A percentile compares a stretch with the other conserved stretches of the same genome.
Conservation (phyloP, 2,888 invertebrate genomes). For the Phorcus lineatus region DNA sequence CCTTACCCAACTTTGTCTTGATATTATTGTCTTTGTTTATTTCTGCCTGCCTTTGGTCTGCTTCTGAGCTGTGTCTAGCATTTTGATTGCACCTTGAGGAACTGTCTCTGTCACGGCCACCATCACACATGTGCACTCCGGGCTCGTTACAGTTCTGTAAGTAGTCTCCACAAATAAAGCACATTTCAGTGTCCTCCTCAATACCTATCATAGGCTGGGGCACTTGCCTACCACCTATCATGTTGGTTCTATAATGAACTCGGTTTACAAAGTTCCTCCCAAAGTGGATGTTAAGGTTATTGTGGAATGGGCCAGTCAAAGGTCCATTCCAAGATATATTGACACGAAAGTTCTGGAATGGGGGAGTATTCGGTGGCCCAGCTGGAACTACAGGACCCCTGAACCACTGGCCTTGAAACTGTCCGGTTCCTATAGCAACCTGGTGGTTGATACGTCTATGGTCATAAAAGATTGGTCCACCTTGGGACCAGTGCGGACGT, state of each 20-base stretch:
- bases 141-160: conserved; percentile 64
- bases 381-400: conserved; percentile 33
- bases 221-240: conserved; percentile 20
- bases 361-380: conserved; percentile 36
- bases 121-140: conserved; percentile 67
- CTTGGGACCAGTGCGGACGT: conserved; percentile 48
- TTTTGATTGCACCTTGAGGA: conserved; percentile 1
- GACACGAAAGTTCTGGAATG: conserved; percentile 43
- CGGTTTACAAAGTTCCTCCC: conserved; percentile 33
- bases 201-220: conserved; percentile 34
- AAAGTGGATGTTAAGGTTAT: conserved; percentile 11
- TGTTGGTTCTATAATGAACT: conserved; percentile 25
- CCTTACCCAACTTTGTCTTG: conserved; percentile 16
- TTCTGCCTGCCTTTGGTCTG: conserved; percentile 15
- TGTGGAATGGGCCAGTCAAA: not conserved
- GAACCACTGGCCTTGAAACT: conserved; percentile 34
- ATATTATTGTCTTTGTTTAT: conserved; percentile 17
- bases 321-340: conserved; percentile 46
- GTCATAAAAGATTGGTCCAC: conserved; percentile 48
- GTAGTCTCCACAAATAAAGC: conserved; percentile 65
- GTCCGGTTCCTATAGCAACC: conserved; percentile 8
- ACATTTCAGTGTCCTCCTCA: conserved; percentile 43
- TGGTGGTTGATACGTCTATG: conserved; percentile 33
- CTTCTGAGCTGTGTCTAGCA: not conserved
- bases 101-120: conserved; percentile 40